These are phyloP conservation scores for Scaptomyza parva DNA, from an alignment of 2,888 invertebrate species.

Conservation along the genomic window DNA sequence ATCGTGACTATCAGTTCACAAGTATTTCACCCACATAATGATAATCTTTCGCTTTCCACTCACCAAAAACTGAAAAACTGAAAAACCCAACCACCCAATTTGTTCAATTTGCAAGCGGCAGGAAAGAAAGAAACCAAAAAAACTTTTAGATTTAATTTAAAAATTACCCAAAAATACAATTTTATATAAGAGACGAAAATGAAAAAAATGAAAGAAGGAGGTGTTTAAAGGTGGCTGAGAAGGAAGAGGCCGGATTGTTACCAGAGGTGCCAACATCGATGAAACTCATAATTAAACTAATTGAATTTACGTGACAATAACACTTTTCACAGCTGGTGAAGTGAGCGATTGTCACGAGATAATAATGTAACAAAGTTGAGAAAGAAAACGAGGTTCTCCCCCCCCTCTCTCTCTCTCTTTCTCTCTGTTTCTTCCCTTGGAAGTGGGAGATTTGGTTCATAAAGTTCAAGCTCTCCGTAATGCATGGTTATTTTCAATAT, in stretches of 20 bases:
- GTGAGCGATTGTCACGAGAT: constrained; percentile 68
- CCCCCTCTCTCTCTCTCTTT: background rate
- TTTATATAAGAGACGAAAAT: background rate
- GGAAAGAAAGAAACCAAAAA: too few relatives aligned
- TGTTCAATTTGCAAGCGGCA: constrained; percentile 25
- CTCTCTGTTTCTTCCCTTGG: background rate
- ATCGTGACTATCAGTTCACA: constrained; percentile 45
- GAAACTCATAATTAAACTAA: constrained; percentile 77
- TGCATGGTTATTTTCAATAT: constrained; percentile 82
- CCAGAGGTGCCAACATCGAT: constrained; percentile 73
- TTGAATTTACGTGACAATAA: constrained; percentile 80
- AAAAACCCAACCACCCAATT: constrained; percentile 36
- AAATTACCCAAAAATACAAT: constrained; percentile 21
- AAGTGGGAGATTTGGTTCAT: constrained; percentile 20
- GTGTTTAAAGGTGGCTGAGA: background rate
- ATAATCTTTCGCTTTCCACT: constrained; percentile 15
- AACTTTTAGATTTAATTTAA: constrained; percentile 33
- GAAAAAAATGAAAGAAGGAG: background rate
- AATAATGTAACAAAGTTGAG: constrained; percentile 45
- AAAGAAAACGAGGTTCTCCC: constrained; percentile 13
- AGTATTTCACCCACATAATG: constrained; percentile 36
- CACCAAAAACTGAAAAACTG: background rate
- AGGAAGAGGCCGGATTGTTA: constrained; percentile 35
- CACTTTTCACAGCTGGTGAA: constrained; percentile 63
- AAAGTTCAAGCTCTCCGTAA: constrained; percentile 61